Conservation (phyloP, 2,113 vertebrate genomes). For the human (Homo sapiens) region DNA sequence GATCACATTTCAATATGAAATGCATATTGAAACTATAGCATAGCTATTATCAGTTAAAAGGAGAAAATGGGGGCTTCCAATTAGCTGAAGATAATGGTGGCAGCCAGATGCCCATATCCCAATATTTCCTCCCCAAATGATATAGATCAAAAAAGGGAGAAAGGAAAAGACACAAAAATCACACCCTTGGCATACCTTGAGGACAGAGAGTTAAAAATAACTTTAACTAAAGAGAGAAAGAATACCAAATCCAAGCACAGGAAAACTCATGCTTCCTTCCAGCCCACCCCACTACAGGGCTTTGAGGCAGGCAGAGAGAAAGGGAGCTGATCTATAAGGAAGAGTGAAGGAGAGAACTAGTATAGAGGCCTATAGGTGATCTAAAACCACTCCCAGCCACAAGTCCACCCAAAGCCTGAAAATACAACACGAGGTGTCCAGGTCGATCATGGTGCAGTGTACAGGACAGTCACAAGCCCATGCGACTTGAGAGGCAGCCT, state of each 20-base stretch:
- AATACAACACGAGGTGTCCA: background rate
- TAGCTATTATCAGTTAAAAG: background rate
- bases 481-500: background rate
- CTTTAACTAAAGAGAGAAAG: background rate
- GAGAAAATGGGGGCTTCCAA: background rate
- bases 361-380: no score
- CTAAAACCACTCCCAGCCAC: background rate
- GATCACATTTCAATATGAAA: background rate
- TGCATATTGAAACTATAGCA: background rate
- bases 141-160: background rate
- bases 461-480: background rate
- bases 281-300: accelerated
- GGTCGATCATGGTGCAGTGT: background rate
- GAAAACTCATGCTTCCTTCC: background rate
- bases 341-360: background rate
- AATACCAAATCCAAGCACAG: background rate
- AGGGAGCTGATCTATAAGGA: background rate
- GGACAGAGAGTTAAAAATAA: background rate
- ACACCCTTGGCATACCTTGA: background rate
- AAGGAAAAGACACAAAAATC: background rate
- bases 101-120: background rate
- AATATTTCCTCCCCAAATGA: background rate
- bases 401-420: background rate
- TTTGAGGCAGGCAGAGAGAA: background rate
- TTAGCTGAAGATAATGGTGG: background rate